Base-by-base conservation (phyloP, 2,888 invertebrate species). In the Griposia aprilina region DNA sequence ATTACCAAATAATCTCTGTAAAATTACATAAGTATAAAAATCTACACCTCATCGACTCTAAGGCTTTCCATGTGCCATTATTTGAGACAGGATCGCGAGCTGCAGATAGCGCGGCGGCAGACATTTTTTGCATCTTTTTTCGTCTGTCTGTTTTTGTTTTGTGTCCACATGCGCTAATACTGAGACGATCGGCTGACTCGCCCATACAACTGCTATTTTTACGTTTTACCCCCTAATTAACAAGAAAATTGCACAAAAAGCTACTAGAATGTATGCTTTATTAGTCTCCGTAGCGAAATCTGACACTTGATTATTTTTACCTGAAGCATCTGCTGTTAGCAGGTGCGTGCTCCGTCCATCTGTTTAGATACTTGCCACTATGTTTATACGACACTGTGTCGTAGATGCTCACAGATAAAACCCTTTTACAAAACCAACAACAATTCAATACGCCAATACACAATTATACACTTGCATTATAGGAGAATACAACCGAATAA, bases 51-150 rank as follows among this genome's bases (percentile, higher is more conserved):
- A 26, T 69, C 90, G 26, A 73, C 93, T 95, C 95, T 88, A 92
- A 80, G 30, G 60, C 50, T 65, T 73, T 41, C 86, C 17, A 74
- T 89, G 90, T 89, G 86, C 93, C 92, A 94, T 93, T 93, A 94
- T 94, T 93, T 91, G 94, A 94, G 95, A 94, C 94, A 91, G 95
- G 96, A 96, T 95, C 95, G 95, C 95, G 93, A 89, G 91, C 93
- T 92, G 93, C 91, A 94, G 96, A 96, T 96, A 96, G 94, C 93
- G 92, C 94, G 93, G 92, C 93, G 93, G 94, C 95, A 92, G 93
- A 94, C 94, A 93, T 94, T 95, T 94, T 96, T 95, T 94, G 93
- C 92, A 91, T 89, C 84, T 92, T 94, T 93, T 93, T 93, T 90
- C 92, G 91, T 91, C 91, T 89, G 90, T 91, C 88, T 87, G 89